Evolutionary conservation across 2,797 vertebrate genomes (phyloP), one percentile per base, ranked within the genome.

Genomic region (Sparidentex hasta): DNA sequence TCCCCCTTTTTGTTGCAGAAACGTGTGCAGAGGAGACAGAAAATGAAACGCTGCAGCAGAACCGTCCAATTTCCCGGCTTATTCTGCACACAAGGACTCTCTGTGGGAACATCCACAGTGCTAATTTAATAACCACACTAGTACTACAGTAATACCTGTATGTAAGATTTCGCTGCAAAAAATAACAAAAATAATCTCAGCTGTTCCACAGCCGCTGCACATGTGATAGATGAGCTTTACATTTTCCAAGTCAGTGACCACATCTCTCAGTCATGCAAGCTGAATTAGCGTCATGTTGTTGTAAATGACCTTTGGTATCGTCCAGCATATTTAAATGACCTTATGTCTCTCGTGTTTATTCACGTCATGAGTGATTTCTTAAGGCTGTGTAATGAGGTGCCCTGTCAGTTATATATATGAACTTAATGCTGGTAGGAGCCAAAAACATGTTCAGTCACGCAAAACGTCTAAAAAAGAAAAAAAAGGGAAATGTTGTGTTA

Each of bases 51-150:
- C 56, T 63, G 57, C 68, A 43, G 72, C 62, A 64, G 70, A 85
- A 87, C 69, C 74, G 64, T 68, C 71, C 44, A 65, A 88, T 87
- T 82, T 84, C 59, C 70, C 50, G 17, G 61, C 78, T 89, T 88
- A 82, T 77, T 87, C 71, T 57, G 43, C 83, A 81, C 78, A 80
- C 46, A 85, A 71, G 48, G 64, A 82, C 67, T 62, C 33, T 57
- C 41, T 58, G 48, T 63, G 4, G 61, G 63, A 81, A 67, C 68
- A 74, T 65, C 62, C 43, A 65, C 33, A n/a, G 21, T 23, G 25
- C 47, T 87, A 86, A 92, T 93, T 87, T 71, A 89, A 93, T 91
- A 88, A 88, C 38, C 44, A 51, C 59, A 41, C 33, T 48, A 4
- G 27, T n/a, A 48, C 8, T 17, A 27, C 52, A 78, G 55, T 67